Percentiles rank a stretch among this genome's conserved stretches.
These are phyloP conservation scores for Heterotilapia buettikoferi DNA, from an alignment of 2,113 vertebrate species.

Conservation along the genomic window DNA sequence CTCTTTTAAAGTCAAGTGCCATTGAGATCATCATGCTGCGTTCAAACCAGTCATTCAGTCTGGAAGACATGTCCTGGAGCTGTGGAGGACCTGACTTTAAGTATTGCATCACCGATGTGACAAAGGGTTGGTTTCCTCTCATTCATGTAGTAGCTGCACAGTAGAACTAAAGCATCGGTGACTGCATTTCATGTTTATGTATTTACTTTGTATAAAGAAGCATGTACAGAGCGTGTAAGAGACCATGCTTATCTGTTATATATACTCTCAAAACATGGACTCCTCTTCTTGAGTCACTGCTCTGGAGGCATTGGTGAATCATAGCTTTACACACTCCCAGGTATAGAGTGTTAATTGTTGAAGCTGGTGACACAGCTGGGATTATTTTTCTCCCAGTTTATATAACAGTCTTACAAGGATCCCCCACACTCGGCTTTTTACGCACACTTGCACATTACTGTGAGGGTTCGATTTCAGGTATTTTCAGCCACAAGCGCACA, in stretches of 20 bases:
- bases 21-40: constrained; percentile 98
- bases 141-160: neutral
- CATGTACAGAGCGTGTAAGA: neutral
- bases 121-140: constrained; percentile 76
- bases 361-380: constrained; percentile 8
- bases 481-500: constrained; percentile 27
- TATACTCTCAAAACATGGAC: neutral
- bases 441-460: constrained; percentile 12
- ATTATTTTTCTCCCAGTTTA: neutral
- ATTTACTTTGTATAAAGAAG: neutral
- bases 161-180: neutral
- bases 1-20: constrained; percentile 92
- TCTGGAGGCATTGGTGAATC: neutral
- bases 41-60: constrained; percentile 92
- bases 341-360: neutral
- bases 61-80: constrained; percentile 95
- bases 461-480: constrained; percentile 10
- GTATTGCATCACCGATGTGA: constrained; percentile 84
- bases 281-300: neutral
- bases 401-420: constrained; percentile 3
- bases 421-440: neutral
- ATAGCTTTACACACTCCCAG: neutral
- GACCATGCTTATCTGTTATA: neutral
- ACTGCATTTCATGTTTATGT: neutral
- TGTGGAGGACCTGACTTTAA: constrained; percentile 88